Percentiles rank a stretch among this genome's conserved stretches.
These are phyloP conservation scores for Drosophila peninsularis DNA, from an alignment of 2,888 invertebrate genomes.

Conservation along the genomic window DNA sequence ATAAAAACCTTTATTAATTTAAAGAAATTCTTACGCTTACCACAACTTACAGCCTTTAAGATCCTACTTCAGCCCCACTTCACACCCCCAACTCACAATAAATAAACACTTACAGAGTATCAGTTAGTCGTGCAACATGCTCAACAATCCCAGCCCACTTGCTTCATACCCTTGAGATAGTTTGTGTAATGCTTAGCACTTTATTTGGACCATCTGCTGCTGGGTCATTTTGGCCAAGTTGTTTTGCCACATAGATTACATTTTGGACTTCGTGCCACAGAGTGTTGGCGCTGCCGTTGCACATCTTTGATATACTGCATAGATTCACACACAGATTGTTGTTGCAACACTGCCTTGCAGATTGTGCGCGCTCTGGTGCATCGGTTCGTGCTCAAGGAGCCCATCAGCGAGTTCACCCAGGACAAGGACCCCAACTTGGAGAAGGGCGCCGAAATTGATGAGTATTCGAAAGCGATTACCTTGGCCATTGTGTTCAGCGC, in stretches of 20 bases:
- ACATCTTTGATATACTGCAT: constrained; percentile 16
- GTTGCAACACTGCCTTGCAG: constrained; percentile 56
- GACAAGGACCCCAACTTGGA: constrained; percentile 84
- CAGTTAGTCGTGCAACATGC: not conserved
- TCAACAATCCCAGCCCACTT: not conserved
- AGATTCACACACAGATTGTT: constrained; percentile 4
- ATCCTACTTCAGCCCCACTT: too few species aligned
- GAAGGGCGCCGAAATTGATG: constrained; percentile 83
- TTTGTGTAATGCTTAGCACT: constrained; percentile 34
- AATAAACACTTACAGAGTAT: constrained; percentile 4
- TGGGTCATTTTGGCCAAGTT: constrained; percentile 12
- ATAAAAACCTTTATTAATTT: not conserved
- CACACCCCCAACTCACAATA: not conserved
- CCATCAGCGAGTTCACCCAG: constrained; percentile 83
- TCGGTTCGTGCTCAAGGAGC: constrained; percentile 83
- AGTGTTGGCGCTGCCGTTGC: constrained; percentile 2
- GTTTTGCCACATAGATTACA: constrained; percentile 24
- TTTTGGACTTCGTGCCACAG: constrained; percentile 34
- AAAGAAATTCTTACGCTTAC: not conserved
- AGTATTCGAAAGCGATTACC: constrained; percentile 83
- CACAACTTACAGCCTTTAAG: not conserved
- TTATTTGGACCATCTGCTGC: constrained; percentile 41
- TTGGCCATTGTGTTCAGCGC: constrained; percentile 88
- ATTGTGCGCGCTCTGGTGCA: constrained; percentile 84
- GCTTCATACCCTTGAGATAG: constrained; percentile 24